A percentile compares a stretch with the other conserved stretches of the same genome.
phyloP scores from a whole-genome alignment of 1,140 invertebrate species.

The Euura lappo region DNA sequence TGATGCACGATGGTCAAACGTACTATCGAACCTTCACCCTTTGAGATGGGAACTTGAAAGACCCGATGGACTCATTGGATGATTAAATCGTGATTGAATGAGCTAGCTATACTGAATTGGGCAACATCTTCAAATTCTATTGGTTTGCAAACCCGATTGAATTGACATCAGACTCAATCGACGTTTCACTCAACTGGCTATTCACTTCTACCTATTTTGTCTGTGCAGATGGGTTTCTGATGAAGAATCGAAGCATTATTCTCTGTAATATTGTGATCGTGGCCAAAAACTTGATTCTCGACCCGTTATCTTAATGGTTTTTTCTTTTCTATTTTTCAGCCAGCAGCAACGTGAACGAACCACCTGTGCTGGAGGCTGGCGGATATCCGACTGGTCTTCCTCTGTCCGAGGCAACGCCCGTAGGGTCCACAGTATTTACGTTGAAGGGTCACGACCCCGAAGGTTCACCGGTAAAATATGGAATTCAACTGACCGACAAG shows the following conservation, averaged over 20 bases:
- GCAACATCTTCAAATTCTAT: no score
- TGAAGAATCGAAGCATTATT: no score
- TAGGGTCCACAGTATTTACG: conserved; percentile 77
- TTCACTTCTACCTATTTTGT: no score
- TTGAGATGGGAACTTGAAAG: neutral
- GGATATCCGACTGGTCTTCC: conserved; percentile 62
- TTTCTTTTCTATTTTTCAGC: conserved; percentile 43
- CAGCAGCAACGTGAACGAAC: conserved; percentile 57
- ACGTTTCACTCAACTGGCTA: no score
- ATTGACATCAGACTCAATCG: no score
- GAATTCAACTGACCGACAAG: conserved; percentile 80
- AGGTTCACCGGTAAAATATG: conserved; percentile 72
- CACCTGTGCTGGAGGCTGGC: conserved; percentile 50
- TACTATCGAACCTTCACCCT: no score
- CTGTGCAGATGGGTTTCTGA: no score
- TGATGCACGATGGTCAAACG: no score
- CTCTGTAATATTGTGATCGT: no score
- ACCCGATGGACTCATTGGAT: neutral
- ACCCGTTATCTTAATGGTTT: neutral
- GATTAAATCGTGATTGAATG: neutral
- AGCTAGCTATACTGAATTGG: no score
- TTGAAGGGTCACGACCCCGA: conserved; percentile 83
- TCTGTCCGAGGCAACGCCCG: conserved; percentile 77
- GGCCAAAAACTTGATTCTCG: no score
- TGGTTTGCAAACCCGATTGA: no score